Base-by-base conservation (phyloP, 2,888 invertebrate species). In the Torymus auratus region DNA sequence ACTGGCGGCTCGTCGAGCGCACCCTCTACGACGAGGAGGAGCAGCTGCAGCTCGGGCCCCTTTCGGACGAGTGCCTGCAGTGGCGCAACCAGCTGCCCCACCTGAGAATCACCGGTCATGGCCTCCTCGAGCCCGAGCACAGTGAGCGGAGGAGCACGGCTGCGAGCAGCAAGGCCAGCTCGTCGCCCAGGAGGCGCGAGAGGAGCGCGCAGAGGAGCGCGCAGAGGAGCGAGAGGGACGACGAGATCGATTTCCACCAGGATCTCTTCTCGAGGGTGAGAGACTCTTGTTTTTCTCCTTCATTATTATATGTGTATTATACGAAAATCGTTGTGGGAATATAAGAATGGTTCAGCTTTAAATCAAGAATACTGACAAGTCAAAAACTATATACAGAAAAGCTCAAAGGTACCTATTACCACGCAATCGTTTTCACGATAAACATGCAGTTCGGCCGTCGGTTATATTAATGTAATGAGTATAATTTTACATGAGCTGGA, bases 81-180 rank as follows among this genome's bases (percentile, higher is more conserved):
- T 90, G 90, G 90, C 85, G 85, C 73, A 86, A 80, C 2, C 90
- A 90, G 73, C 83, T 89, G 76, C 86, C 88, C 3, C 89, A 90
- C 78, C 84, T 90, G 52, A 84, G 90, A 82, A 65, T 90, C 55
- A 2, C 73, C 14, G 81, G 74, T 0, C 14, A 3, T 7, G 64
- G 68, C 2, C 41, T 12, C 7, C 13, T 50, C 23, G 13, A 7
- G 17, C 1, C 12, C 17, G 23, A 14, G 0, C 23, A 58, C 12
- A 28, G 17, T 13, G 69, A 28, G 4, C 13, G 15, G 5, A 4
- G 13, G 23, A 52, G 41, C 53, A 50, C 61, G 11, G 10, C 3
- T 14, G 2, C 20, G 4, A 56, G 13, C 41, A 56, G 20, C 15
- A 58, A 55, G 15, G 50, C 7, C 23, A 41, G 15, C 13, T 67